Evolutionary conservation across 1,140 invertebrate genomes (phyloP).

Genomic region (Asobara japonica): DNA sequence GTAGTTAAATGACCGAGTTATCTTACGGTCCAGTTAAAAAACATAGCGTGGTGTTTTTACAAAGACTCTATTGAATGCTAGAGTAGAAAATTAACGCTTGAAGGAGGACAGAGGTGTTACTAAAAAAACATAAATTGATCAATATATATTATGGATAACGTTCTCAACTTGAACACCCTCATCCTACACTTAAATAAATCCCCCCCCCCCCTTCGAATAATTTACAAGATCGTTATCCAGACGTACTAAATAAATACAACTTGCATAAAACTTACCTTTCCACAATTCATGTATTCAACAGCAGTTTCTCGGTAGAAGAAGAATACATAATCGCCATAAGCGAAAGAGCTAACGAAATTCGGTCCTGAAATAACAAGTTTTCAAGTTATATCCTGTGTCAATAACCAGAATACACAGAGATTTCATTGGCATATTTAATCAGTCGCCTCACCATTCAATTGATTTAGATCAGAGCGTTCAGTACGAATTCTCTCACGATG

Average conservation of each 20-base stretch:
- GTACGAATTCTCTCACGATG: slow-evolving; percentile 88
- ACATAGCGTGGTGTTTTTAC: too few species aligned
- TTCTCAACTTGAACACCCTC: neutral
- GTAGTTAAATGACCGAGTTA: too few species aligned
- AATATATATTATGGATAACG: neutral
- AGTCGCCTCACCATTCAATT: slow-evolving; percentile 73
- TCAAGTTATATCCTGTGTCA: neutral
- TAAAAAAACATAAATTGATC: neutral
- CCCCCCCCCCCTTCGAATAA: neutral
- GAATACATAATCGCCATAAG: slow-evolving; percentile 92
- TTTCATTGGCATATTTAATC: neutral
- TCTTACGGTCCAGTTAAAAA: too few species aligned
- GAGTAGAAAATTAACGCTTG: too few species aligned
- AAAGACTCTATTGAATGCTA: too few species aligned
- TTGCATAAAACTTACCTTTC: slow-evolving; percentile 74
- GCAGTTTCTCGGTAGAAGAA: slow-evolving; percentile 98
- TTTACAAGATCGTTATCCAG: neutral
- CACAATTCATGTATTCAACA: slow-evolving; percentile 96
- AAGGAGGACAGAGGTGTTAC: neutral
- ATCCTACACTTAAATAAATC: neutral
- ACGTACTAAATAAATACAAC: slow-evolving; percentile 23
- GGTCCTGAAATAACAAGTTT: slow-evolving; percentile 72
- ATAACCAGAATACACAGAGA: neutral
- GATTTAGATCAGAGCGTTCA: slow-evolving; percentile 82
- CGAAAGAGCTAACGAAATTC: slow-evolving; percentile 94